These are phyloP conservation scores for Emydocephalus ijimae DNA, from an alignment of 2,113 vertebrate species.

Conservation along the genomic window DNA sequence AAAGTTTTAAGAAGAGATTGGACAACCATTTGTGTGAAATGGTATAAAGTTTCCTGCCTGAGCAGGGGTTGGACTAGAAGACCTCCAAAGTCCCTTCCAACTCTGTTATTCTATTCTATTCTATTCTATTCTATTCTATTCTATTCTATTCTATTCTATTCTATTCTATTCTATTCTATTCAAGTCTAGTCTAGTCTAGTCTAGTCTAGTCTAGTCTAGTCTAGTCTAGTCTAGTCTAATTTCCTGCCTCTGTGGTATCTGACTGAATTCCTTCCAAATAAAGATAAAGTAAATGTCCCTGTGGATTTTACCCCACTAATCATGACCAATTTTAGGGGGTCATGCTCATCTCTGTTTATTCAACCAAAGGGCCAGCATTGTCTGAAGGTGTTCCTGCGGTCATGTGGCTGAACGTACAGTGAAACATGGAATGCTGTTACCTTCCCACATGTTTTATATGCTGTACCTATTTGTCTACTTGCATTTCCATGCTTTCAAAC, in stretches of 20 bases:
- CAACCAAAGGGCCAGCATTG: not conserved
- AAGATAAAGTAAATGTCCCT: not conserved
- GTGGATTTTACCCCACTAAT: not conserved
- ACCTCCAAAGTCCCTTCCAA: no score
- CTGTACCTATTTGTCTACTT: not conserved
- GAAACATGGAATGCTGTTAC: not conserved
- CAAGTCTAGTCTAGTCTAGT: no score
- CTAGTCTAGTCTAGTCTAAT: no score
- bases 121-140: no score
- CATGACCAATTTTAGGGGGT: not conserved
- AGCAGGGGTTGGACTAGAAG: no score
- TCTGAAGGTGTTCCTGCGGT: not conserved
- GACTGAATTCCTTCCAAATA: not conserved
- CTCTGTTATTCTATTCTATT: no score
- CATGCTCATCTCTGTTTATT: not conserved
- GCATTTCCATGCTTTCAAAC: not conserved
- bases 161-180: no score
- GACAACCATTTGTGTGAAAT: no score
- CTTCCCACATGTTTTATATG: not conserved
- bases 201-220: no score
- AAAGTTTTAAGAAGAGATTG: no score
- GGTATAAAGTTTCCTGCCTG: no score
- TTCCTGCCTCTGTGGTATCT: not conserved
- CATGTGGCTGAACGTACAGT: not conserved
- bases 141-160: no score